Percentiles rank a stretch among this genome's conserved stretches.
Evolutionary conservation across 1,140 invertebrate species (phyloP).

Genomic region (Spodoptera litura): DNA sequence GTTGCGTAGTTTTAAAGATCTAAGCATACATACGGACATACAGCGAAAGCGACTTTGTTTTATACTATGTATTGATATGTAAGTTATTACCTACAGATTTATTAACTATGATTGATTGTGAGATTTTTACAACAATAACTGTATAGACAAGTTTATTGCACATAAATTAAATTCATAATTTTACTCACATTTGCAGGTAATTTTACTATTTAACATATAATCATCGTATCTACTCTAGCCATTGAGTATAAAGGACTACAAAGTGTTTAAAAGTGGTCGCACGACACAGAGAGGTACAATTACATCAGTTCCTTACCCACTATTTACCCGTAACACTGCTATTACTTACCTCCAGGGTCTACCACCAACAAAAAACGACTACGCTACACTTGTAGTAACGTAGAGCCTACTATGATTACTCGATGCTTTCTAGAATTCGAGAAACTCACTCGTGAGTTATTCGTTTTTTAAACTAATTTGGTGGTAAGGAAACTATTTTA

Average conservation of each 20-base stretch:
- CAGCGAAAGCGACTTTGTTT: too few relatives aligned
- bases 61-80: too few relatives aligned
- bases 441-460: background rate
- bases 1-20: too few relatives aligned
- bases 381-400: conserved; percentile 9
- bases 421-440: conserved; percentile 4
- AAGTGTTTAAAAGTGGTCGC: conserved; percentile 16
- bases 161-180: too few relatives aligned
- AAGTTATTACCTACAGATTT: too few relatives aligned
- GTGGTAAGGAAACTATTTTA: too few relatives aligned
- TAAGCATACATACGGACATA: too few relatives aligned
- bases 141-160: too few relatives aligned
- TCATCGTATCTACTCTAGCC: background rate
- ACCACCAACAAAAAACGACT: conserved; percentile 37
- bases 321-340: conserved; percentile 45
- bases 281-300: conserved; percentile 29
- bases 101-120: too few relatives aligned
- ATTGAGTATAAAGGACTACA: background rate
- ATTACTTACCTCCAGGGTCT: conserved; percentile 45
- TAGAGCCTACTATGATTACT: conserved; percentile 8
- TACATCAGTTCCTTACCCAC: conserved; percentile 35
- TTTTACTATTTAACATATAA: background rate
- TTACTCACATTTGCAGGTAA: too few relatives aligned
- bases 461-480: too few relatives aligned
- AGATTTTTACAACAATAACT: too few relatives aligned